Base-by-base conservation (phyloP, 2,797 vertebrate species). In the Clarias laeviceps region DNA sequence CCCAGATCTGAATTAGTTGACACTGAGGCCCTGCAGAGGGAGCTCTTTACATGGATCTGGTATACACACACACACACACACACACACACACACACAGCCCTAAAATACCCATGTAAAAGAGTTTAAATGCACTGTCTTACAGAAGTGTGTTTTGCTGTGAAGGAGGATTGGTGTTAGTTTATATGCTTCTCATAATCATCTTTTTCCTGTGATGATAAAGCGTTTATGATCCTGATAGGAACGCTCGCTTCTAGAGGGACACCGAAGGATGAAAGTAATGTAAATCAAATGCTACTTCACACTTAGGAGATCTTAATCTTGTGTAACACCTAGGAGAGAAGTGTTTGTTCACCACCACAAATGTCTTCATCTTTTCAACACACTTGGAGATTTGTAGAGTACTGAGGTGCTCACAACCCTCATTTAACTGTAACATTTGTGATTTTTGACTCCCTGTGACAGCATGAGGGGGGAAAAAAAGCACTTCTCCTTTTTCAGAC, bases 21-120 rank as follows among this genome's bases (percentile, higher is more conserved):
- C 88, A 70, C 12, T 85, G 61, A 68, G 84, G 79, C 50, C 88
- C 93, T 92, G 90, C 88, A 94, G 91, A 92, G 93, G 93, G 93
- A 84, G 91, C 92, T 90, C 83, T 91, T 86, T 79, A 88, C 90
- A 89, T 90, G 84, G 82, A 79, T 56, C 37, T 87, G 88, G 87
- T 88, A 83, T 8, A 73, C 6, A 74, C 4, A 59, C 22, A 11
- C 45, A 40, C 37, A 40, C 37, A 40, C 37, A 40, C 37, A 40
- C 37, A 40, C 37, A 40, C 37, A 8, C 37, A 40, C 37, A 40
- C 37, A 40, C 4, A 59, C 22, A 12, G 2, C 27, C 14, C 24
- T 68, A 40, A 59, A 83, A 72, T 85, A 87, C 88, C 91, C 54
- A 85, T 77, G 66, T 56, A 59, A 64, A 59, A 62, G n/a, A 87